These are phyloP conservation scores for Anneissia japonica DNA, from an alignment of 35 echinoderm and acorn worm species.

Conservation along the genomic window DNA sequence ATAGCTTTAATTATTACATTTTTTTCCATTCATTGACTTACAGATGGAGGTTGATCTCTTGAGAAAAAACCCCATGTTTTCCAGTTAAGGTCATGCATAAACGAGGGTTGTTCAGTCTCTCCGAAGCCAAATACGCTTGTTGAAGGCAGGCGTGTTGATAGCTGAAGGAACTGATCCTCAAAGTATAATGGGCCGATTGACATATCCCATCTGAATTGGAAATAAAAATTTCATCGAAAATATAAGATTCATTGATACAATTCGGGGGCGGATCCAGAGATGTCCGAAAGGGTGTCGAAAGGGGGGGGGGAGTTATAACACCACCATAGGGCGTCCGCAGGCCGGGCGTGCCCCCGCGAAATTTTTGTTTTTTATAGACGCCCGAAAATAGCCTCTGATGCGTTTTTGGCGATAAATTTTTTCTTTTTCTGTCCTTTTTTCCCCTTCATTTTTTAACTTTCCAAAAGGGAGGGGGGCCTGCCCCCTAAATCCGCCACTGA, in stretches of 20 bases:
- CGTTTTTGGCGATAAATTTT: too few relatives aligned
- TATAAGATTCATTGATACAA: too few relatives aligned
- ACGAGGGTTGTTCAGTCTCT: conserved; percentile 38
- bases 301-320: background rate
- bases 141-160: conserved; percentile 35
- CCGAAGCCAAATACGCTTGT: conserved; percentile 36
- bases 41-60: conserved; percentile 43
- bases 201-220: conserved; percentile 23
- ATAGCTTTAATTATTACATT: too few relatives aligned
- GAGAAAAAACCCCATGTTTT: conserved; percentile 44
- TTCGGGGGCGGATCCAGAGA: background rate
- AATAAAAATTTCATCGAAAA: too few relatives aligned
- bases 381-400: background rate
- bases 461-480: too few relatives aligned
- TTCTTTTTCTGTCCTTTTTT: too few relatives aligned
- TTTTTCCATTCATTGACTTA: too few relatives aligned
- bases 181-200: conserved; percentile 25
- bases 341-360: too few relatives aligned
- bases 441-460: too few relatives aligned
- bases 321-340: background rate
- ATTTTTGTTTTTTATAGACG: background rate
- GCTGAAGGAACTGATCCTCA: conserved; percentile 36
- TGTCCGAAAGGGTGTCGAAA: background rate
- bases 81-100: conserved; percentile 44
- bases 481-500: too few relatives aligned